Evolutionary conservation across 2,113 vertebrate genomes (phyloP).

Genomic region (Pan paniscus): DNA sequence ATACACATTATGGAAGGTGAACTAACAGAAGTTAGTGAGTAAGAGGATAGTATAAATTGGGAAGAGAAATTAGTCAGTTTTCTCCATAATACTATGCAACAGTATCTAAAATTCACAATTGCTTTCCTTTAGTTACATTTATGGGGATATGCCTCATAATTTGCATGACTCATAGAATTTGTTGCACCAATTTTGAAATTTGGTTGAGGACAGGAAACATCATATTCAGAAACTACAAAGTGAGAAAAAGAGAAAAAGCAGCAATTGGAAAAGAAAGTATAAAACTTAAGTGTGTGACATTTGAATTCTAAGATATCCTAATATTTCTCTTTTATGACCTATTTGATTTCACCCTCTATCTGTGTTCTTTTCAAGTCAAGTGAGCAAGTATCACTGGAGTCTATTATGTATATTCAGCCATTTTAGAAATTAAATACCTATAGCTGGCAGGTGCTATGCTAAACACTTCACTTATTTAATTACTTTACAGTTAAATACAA

Average conservation of each 20-base stretch:
- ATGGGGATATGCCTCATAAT: neutral
- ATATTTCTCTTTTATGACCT: neutral
- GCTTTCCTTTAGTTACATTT: constrained; percentile 3
- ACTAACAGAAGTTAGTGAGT: constrained; percentile 32
- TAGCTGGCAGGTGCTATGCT: neutral
- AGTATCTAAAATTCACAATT: neutral
- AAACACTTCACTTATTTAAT: neutral
- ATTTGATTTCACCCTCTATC: neutral
- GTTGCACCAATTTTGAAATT: neutral
- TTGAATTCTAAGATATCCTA: neutral
- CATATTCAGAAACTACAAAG: neutral
- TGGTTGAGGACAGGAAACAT: neutral
- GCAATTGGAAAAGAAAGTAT: neutral
- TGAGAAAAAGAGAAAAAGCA: neutral
- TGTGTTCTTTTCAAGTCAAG: neutral
- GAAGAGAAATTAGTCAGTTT: neutral
- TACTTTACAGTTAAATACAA: neutral
- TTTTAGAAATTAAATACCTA: neutral
- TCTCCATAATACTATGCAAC: neutral
- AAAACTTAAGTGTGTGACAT: neutral
- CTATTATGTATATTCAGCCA: neutral
- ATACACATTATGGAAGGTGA: neutral
- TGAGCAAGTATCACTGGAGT: neutral
- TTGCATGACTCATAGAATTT: constrained; percentile 3
- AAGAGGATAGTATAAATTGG: neutral